These are phyloP conservation scores for Drosophila hawaiiensis DNA, from an alignment of 2,888 invertebrate species.

Conservation along the genomic window DNA sequence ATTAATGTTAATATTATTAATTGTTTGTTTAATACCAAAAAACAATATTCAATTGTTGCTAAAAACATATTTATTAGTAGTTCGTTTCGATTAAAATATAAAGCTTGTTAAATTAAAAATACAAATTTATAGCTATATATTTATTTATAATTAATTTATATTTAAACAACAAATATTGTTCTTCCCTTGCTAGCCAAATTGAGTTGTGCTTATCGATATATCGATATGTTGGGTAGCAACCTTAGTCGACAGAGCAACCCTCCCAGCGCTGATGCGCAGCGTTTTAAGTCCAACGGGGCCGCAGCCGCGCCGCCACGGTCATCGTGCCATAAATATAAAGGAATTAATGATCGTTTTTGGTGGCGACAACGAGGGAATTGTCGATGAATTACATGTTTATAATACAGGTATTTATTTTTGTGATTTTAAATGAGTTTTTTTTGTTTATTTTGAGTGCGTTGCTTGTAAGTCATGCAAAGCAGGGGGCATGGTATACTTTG, in stretches of 20 bases:
- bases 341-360: constrained; percentile 99
- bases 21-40: neutral
- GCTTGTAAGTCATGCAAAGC: neutral
- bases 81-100: neutral
- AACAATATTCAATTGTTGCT: neutral
- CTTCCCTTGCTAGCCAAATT: too few relatives aligned
- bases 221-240: neutral
- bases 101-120: neutral
- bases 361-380: constrained; percentile 99
- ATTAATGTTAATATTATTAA: neutral
- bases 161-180: too few relatives aligned
- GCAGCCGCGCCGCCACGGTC: too few relatives aligned
- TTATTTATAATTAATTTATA: too few relatives aligned
- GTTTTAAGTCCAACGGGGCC: too few relatives aligned
- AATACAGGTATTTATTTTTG: constrained; percentile 91
- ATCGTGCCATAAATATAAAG: constrained; percentile 96
- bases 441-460: neutral
- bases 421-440: neutral
- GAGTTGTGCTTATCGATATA: constrained; percentile 13
- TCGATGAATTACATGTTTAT: constrained; percentile 99
- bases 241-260: constrained; percentile 1
- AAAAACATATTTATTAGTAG: neutral
- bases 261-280: neutral
- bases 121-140: too few relatives aligned
- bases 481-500: neutral